Base-by-base conservation (phyloP, 2,888 invertebrate species). In the Eumacrocentrus americanus region DNA sequence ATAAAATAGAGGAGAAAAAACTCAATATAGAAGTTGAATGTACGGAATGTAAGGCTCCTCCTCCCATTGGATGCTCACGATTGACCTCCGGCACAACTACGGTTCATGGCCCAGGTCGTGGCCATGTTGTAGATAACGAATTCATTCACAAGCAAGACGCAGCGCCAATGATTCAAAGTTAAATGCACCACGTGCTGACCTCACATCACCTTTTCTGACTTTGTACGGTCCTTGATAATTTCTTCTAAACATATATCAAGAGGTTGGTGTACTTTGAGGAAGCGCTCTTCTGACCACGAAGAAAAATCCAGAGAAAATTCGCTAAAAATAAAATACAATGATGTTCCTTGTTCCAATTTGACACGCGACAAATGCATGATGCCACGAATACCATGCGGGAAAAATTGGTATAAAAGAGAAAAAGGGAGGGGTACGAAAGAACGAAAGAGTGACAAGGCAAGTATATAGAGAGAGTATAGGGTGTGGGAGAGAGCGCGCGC, bases 51-150 rank as follows among this genome's bases (percentile, higher is more conserved):
- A 18, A 42, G 18, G 20, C 18, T 42, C 18, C 9, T 12, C 29
- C n/a, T n/a, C n/a, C n/a, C n/a, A n/a, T n/a, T n/a, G 46, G 46
- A 47, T 47, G 46, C 14, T 47, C 22, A 47, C 23, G 46, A 47
- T 47, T 47, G 46, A 47, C 46, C 46, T 47, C 46, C 46, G n/a
- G n/a, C n/a, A n/a, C n/a, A n/a, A n/a, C n/a, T n/a, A n/a, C n/a
- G 66, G 71, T 72, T 75, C 72, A 68, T 63, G 65, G 67, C 67
- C 66, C 66, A 64, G 69, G 69, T 72, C 70, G 63, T 67, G 69
- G 69, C 67, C 69, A 64, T 65, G 68, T 68, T 66, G 63, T 62
- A 51, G 75, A 77, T 76, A 76, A 74, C 70, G 71, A 69, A 73
- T 62, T 74, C 75, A 76, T 76, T 76, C 75, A 77, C 71, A 71